Base-by-base conservation (phyloP, 2,113 vertebrate species). In the Antennarius striatus region DNA sequence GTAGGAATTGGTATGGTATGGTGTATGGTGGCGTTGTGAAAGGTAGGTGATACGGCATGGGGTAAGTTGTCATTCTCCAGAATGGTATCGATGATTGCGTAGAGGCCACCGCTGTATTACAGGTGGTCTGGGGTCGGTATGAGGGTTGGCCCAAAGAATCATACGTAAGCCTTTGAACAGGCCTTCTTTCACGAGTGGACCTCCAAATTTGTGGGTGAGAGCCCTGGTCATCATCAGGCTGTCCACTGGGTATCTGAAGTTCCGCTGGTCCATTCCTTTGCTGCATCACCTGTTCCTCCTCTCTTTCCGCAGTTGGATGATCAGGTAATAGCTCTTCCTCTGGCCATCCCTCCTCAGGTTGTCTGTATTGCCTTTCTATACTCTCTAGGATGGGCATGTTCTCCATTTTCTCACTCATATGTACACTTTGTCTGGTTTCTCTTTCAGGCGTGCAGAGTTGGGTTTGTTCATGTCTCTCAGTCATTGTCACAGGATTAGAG, bases 171-270 rank as follows among this genome's bases (percentile, higher is more conserved):
- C 13, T 58, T 6, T 43, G 56, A 3, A 11, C 43, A 3, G 56
- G 40, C 17, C 6, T 42, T 43, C 56, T 28, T 7, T 58, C 40
- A 59, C 56, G 22, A 46, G 56, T 45, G 42, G 56, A 59, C 42
- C 13, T 59, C 40, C 22, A 7, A 7, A 17, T 7, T 46, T 42
- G 17, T 15, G 11, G 22, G 1, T 14, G 36, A 43, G n/a, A 13
- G n/a, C 3, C 4, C 4, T 17, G 56, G 22, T 17, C 16, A 13
- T n/a, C 6, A 15, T 15, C 1, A 14, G 52, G 29, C 8, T 30
- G 28, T 29, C 4, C 29, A 56, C 53, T 36, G 7, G 6, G 1
- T 12, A 13, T 3, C 2, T 30, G 29, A 10, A 1, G 14, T 1
- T 15, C 1, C 10, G 13, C 13, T 15, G 7, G 6, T 6, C 15